phyloP scores from a whole-genome alignment of 1,140 invertebrate genomes.

The Drosophila bifasciata region DNA sequence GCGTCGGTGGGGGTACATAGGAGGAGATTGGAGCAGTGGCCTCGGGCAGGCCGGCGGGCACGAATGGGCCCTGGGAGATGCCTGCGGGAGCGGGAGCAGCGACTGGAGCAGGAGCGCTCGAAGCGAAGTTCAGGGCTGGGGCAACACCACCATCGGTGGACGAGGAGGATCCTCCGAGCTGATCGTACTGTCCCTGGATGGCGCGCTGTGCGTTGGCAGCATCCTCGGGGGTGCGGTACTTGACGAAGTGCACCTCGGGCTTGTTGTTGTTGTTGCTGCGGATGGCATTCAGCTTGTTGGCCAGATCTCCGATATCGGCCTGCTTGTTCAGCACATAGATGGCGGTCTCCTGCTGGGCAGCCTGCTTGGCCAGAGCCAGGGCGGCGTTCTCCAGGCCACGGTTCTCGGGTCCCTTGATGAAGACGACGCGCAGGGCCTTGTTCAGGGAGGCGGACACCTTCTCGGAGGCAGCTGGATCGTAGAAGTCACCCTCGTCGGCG shows the following conservation, averaged over 20 bases:
- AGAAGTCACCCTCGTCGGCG: constrained; percentile 70
- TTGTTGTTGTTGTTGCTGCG: constrained; percentile 54
- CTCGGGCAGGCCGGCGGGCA: constrained; percentile 18
- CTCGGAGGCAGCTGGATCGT: constrained; percentile 58
- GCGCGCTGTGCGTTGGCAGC: constrained; percentile 60
- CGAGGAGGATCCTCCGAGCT: constrained; percentile 53
- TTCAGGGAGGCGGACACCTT: constrained; percentile 51
- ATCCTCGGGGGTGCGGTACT: constrained; percentile 64
- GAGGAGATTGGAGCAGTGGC: constrained; percentile 49
- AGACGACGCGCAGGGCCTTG: constrained; percentile 70
- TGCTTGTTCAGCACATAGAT: constrained; percentile 76
- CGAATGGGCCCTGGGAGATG: constrained; percentile 1
- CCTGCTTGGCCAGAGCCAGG: constrained; percentile 71
- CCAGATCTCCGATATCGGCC: constrained; percentile 63
- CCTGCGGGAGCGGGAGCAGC: constrained; percentile 8
- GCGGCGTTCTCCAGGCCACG: constrained; percentile 69
- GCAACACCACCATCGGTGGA: constrained; percentile 56
- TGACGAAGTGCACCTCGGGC: constrained; percentile 67
- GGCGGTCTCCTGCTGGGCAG: constrained; percentile 68
- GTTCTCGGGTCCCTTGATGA: constrained; percentile 75
- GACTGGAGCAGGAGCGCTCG: constrained; percentile 14
- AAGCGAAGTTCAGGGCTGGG: constrained; percentile 64
- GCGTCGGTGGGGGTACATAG: constrained; percentile 43
- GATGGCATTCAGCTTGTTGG: constrained; percentile 62
- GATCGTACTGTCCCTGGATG: constrained; percentile 66